Evolutionary conservation across 30 jellyfish, hydroid and myxozoan genomes (phyloP), one percentile per base, ranked within the genome.

Genomic region (Phacellophora camtschatica): DNA sequence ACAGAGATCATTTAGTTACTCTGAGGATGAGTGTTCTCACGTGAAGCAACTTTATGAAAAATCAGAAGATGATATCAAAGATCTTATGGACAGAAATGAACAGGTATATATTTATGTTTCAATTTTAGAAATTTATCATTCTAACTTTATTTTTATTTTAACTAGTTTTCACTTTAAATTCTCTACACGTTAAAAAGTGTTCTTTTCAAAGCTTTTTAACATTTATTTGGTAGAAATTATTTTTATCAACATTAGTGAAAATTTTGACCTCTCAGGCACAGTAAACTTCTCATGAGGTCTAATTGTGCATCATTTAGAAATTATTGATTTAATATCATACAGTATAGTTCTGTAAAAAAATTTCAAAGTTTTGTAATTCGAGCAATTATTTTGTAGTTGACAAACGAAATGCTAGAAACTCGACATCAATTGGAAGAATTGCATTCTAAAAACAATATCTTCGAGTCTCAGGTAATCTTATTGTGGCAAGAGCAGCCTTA

Each of bases 11-110:
- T 61, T 93, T 43, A 93, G 97, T 39, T 79, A 93, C 61, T 75
- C 99, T 4, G 99, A 93, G 54, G 99, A 93, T 39, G 99, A 93
- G 74, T 93, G 96, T 56, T 25, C 97, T 9, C 91, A 86, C 31
- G 27, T 93, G 55, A 78, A 74, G 20, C 16, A 89, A 22, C 80
- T 82, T 0, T 69, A 39, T 15, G 96, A 93, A 22, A 86, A 86
- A 70, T 53, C 90, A 0, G 88, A 86, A 50, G 88, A 74, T 4
- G 99, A 93, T 34, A 27, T 93, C 12, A 81, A 76, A 29, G 83
- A 74, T 23, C 57, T 93, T 12, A 81, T 93, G 94, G 95, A 74
- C 33, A 77, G 77, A 57, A 77, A 86, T 66, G 81, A 75, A 41
- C 84, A 48, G 95, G 98, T 92, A 43, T 20, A 23, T 15, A 0